Evolutionary conservation across 1,140 invertebrate species (phyloP), one percentile per base, ranked within the genome.

Genomic region (Dendroctonus valens): DNA sequence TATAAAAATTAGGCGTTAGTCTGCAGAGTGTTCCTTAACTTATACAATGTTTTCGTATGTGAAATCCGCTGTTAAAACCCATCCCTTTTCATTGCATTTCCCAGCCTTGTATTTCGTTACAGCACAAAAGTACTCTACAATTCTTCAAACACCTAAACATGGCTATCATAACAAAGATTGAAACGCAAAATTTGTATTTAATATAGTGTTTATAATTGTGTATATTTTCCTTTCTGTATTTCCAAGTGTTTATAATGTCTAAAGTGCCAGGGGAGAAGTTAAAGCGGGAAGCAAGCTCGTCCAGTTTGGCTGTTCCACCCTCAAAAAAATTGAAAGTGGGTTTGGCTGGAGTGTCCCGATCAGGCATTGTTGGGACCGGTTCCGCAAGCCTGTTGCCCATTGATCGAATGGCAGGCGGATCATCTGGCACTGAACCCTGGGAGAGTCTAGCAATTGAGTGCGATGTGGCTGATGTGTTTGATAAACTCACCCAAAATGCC

Each of bases 401-500:
- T 40, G 62, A 67, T 40, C 63, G 74, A 37, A 69, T 72, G 42
- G 44, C 40, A 12, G 55, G 51, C 38, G 55, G 50, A 49, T 52
- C 64, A 38, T 46, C 69, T 55, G 72, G 73, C 3, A 77, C 79
- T 5, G 84, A 86, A 74, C 78, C 81, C 15, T 87, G 85, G 85
- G 85, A 86, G 74, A 72, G 77, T 41, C 71, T 83, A 8, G 81
- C 81, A 5, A 71, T 83, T 39, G 87, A 89, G 5, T 84, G 82
- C 70, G 87, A 89, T 64, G 76, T 84, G 46, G 73, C 77, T 9
- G 86, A 86, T 63, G 73, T 88, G 8, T 83, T 87, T n/a, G 81
- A 82, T 44, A 77, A 79, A 70, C 82, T 87, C 39, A 76, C 85
- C 7, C 80, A 83, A 65, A 83, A 83, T 9, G 77, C 82, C 42